phyloP scores from a whole-genome alignment of 2,888 invertebrate species.

The Dioctria rufipes region DNA sequence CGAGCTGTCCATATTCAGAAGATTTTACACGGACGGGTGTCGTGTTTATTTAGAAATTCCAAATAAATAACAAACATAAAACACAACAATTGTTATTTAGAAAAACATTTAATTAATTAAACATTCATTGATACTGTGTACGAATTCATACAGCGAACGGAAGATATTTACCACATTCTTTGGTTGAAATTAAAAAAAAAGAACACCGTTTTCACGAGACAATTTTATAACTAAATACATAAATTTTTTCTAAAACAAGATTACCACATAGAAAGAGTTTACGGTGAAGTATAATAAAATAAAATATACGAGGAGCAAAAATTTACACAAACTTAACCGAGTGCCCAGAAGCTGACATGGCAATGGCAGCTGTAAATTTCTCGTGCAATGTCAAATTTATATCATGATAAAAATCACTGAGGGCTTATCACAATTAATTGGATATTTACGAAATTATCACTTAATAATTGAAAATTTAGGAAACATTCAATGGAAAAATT shows the following conservation, averaged over 20 bases:
- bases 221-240: constrained; percentile 17
- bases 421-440: no score
- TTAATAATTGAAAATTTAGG: no score
- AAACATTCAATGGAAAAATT: no score
- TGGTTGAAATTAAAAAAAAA: no score
- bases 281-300: background rate
- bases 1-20: constrained; percentile 54
- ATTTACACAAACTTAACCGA: constrained; percentile 31
- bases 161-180: no score
- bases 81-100: constrained; percentile 44
- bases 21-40: constrained; percentile 10
- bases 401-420: no score
- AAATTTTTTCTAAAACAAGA: constrained; percentile 22
- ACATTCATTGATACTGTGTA: constrained; percentile 18
- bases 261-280: constrained; percentile 28
- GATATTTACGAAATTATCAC: no score
- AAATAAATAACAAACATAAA: constrained; percentile 48
- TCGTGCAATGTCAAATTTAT: constrained; percentile 4
- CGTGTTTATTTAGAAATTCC: constrained; percentile 33
- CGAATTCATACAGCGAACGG: constrained; percentile 15
- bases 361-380: constrained; percentile 43
- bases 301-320: constrained; percentile 2
- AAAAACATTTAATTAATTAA: constrained; percentile 44
- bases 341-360: constrained; percentile 45
- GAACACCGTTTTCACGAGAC: no score